phyloP scores from a whole-genome alignment of 2,113 vertebrate species.

The Sclerurus mexicanus region DNA sequence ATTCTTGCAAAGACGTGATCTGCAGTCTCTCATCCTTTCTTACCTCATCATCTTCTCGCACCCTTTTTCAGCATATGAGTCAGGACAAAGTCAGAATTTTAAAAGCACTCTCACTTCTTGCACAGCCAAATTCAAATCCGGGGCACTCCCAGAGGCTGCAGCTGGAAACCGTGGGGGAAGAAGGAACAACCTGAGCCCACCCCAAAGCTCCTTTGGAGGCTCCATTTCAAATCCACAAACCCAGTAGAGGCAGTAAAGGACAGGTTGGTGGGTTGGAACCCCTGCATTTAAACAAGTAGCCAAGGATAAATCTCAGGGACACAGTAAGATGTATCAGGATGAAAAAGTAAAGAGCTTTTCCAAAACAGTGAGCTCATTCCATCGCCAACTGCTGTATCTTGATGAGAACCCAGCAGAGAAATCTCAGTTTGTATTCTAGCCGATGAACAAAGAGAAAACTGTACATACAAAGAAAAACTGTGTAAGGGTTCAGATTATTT shows the following conservation, averaged over 20 bases:
- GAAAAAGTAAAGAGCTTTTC: background rate
- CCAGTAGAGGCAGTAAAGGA: background rate
- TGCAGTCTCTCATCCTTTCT: background rate
- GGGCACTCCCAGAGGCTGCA: slow-evolving; percentile 6
- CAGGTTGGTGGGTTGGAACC: background rate
- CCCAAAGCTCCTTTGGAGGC: background rate
- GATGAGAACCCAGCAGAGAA: background rate
- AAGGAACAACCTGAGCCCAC: slow-evolving; percentile 13
- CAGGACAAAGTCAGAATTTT: background rate
- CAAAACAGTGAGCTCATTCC: background rate
- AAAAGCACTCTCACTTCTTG: background rate
- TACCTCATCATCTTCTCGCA: background rate
- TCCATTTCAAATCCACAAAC: background rate
- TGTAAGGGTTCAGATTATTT: background rate
- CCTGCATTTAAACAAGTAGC: background rate
- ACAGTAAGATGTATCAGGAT: background rate
- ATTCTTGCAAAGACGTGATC: background rate
- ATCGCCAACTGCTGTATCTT: background rate
- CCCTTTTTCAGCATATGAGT: background rate
- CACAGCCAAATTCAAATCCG: background rate
- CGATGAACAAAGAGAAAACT: background rate
- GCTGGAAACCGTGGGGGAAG: background rate
- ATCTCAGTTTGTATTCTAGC: background rate
- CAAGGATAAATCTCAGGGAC: background rate
- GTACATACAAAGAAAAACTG: background rate